Conservation (phyloP, 2,113 vertebrate genomes). For the Turnix velox region DNA sequence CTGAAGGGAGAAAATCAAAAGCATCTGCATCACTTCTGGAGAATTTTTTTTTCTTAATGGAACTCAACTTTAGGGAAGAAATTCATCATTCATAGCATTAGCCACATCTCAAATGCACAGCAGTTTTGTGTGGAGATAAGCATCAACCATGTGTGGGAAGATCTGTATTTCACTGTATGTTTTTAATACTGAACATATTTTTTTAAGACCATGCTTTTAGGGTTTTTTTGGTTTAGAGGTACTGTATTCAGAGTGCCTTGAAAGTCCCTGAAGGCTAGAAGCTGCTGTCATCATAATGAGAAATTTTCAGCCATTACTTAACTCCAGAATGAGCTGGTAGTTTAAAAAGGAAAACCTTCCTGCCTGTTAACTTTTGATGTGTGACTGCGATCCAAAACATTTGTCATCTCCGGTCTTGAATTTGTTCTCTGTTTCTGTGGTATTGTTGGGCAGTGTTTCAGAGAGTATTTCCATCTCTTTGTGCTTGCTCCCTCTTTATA, state of each 20-base stretch:
- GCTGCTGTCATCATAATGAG: not conserved
- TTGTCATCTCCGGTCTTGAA: not conserved
- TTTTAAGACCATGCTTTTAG: not conserved
- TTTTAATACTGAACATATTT: not conserved
- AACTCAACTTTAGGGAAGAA: not conserved
- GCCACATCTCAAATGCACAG: too few relatives aligned
- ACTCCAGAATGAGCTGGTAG: not conserved
- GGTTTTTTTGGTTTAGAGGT: not conserved
- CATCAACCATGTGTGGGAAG: not conserved
- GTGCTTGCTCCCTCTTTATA: not conserved
- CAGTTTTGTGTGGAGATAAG: not conserved
- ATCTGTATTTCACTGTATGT: not conserved
- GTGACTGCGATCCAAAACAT: not conserved
- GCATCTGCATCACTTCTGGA: not conserved
- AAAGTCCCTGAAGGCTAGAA: not conserved
- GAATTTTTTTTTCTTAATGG: not conserved
- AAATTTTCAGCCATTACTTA: not conserved
- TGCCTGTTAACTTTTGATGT: not conserved
- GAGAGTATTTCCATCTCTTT: not conserved
- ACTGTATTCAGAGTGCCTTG: not conserved
- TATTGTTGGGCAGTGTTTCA: not conserved
- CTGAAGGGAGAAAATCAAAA: not conserved
- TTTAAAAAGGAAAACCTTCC: not conserved
- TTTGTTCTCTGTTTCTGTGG: accelerated
- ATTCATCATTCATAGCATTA: not conserved